phyloP scores from a whole-genome alignment of 2,113 vertebrate species.

The Crotalus horridus region DNA sequence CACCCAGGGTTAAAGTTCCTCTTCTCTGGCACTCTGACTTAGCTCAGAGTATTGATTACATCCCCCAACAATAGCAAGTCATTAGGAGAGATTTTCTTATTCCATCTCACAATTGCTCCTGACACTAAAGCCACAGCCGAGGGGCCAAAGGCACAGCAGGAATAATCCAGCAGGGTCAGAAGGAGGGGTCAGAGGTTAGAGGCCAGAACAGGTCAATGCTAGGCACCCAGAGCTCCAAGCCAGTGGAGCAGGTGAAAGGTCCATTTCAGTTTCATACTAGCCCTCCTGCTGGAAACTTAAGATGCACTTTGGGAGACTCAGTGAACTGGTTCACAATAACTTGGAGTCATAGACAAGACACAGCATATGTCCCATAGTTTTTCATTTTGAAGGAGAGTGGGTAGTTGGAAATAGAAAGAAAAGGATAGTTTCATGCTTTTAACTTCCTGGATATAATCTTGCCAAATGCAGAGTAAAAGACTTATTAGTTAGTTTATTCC shows the following conservation, averaged over 20 bases:
- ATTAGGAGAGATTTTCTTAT: constrained; percentile 30
- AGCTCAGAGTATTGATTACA: constrained; percentile 54
- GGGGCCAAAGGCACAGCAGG: constrained; percentile 49
- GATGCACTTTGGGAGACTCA: constrained; percentile 46
- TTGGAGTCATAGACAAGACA: constrained; percentile 31
- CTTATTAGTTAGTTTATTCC: not conserved
- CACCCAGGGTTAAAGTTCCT: constrained; percentile 30
- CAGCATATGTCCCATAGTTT: not conserved
- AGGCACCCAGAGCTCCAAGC: constrained; percentile 20
- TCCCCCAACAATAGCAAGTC: constrained; percentile 50
- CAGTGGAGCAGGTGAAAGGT: constrained; percentile 21
- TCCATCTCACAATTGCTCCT: not conserved
- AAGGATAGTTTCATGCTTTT: rapidly evolving
- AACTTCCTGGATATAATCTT: rapidly evolving
- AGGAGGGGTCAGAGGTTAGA: constrained; percentile 58
- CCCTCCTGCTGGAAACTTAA: constrained; percentile 57
- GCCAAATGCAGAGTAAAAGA: rapidly evolving
- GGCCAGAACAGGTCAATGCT: constrained; percentile 50
- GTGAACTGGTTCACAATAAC: constrained; percentile 18
- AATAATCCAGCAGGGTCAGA: constrained; percentile 51
- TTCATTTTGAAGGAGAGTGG: rapidly evolving
- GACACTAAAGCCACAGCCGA: constrained; percentile 46
- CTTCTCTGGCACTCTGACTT: constrained; percentile 2
- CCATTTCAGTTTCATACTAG: constrained; percentile 41
- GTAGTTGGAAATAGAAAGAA: constrained; percentile 1